Base-by-base conservation (phyloP, 1,140 invertebrate genomes). In the Pogonomyrmex barbatus region DNA sequence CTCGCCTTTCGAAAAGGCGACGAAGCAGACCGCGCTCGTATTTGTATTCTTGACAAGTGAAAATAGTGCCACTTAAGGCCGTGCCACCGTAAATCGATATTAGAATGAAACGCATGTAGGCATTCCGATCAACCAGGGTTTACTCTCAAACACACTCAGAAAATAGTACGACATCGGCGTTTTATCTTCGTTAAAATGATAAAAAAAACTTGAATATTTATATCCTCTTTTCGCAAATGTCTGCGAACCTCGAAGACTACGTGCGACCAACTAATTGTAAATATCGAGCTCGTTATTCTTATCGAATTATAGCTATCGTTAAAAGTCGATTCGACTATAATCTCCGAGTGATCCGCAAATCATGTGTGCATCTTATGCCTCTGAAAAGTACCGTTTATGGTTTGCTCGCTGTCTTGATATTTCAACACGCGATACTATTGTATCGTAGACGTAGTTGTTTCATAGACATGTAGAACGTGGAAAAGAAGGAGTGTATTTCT, bases 281-380 rank as follows among this genome's bases (percentile, higher is more conserved):
- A 77, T 85, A 75, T 36, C 0, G 54, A 63, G 33, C 24, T 45
- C 63, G 62, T 81, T 81, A 52, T 4, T 67, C 33, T 9, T 68
- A 47, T 50, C 54, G 30, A 83, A 83, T 75, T 75, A 39, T 79
- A 79, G 65, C 45, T 63, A 63, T 82, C 50, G 56, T 89, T 58
- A 52, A 88, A 82, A 88, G 63, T 89, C 87, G 42, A 71, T 45
- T 50, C 54, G 87, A 89, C 83, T 88, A 86, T 88, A 89, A 88
- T 71, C 81, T 75, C 68, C 8, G 36, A n/a, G 71, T 67, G 65
- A 86, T 86, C 47, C 12, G 50, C 45, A 62, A 58, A 88, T 30
- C 52, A 70, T 56, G 17, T 50, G 36, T 78, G 39, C n/a, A 56
- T 70, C 36, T 77, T 45, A 81, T 14, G 36, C 12, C 12, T 68